Evolutionary conservation across 2,888 invertebrate species (phyloP).

Genomic region (Metalampra italica): DNA sequence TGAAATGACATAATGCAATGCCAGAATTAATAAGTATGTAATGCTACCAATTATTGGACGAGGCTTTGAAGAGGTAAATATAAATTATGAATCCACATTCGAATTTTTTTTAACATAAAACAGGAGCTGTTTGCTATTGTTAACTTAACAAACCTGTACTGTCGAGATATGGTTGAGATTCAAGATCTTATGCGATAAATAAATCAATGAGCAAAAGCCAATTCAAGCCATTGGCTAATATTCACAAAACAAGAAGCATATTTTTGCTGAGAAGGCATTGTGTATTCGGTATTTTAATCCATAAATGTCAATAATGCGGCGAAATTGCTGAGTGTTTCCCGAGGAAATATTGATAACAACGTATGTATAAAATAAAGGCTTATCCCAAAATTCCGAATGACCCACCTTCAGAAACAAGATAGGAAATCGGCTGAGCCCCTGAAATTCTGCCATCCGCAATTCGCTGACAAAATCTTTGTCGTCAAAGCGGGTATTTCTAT

Average conservation of each 20-base stretch:
- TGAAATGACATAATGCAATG: not conserved
- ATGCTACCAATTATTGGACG: not conserved
- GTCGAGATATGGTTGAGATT: too few relatives aligned
- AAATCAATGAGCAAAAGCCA: too few relatives aligned
- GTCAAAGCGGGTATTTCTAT: constrained; percentile 66
- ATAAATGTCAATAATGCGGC: not conserved
- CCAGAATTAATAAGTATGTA: not conserved
- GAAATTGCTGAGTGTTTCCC: too few relatives aligned
- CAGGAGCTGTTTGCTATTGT: too few relatives aligned
- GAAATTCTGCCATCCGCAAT: constrained; percentile 49
- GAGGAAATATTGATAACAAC: too few relatives aligned
- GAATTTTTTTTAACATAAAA: not conserved
- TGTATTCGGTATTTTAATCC: too few relatives aligned
- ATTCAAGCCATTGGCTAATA: too few relatives aligned
- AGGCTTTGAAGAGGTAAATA: not conserved
- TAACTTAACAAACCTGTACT: too few relatives aligned
- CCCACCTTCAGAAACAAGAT: constrained; percentile 51
- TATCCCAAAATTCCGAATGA: constrained; percentile 38
- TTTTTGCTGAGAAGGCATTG: too few relatives aligned
- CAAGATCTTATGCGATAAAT: too few relatives aligned
- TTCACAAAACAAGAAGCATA: too few relatives aligned
- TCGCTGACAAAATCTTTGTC: constrained; percentile 62
- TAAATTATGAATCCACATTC: too few relatives aligned
- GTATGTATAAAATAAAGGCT: constrained; percentile 1
- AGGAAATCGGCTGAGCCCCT: constrained; percentile 42